Percentiles rank a stretch among this genome's conserved stretches.
phyloP scores from a whole-genome alignment of 2,797 vertebrate species.

The Carduelis carduelis region DNA sequence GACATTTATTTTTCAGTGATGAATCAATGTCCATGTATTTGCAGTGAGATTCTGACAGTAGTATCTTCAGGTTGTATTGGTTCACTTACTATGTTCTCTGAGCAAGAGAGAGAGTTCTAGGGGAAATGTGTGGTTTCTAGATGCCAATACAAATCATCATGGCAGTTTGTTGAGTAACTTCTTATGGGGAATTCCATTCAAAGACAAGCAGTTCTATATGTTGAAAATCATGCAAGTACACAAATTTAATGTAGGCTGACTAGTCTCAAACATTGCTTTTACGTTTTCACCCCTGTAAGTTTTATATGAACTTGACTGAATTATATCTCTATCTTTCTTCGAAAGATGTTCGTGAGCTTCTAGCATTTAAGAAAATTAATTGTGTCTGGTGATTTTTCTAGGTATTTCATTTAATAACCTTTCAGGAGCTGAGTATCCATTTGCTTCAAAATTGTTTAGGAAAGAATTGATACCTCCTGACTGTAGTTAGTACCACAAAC shows the following conservation, averaged over 20 bases:
- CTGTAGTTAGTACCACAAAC: not conserved
- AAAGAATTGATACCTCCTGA: not conserved
- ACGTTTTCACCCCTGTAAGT: not conserved
- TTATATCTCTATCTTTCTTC: not conserved
- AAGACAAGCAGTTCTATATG: not conserved
- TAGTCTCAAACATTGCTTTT: not conserved
- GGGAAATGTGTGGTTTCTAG: not conserved
- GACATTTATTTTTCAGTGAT: not conserved
- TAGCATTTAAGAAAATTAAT: not conserved
- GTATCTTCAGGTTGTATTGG: not conserved
- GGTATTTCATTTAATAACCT: not conserved
- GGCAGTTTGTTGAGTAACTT: not conserved
- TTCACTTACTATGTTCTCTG: not conserved
- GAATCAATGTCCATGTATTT: not conserved
- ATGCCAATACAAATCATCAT: not conserved
- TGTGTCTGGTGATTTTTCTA: not conserved
- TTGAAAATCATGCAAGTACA: not conserved
- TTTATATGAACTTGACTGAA: not conserved
- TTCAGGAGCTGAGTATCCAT: not conserved
- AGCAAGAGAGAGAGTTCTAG: not conserved
- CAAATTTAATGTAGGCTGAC: not conserved
- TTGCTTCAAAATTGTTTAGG: not conserved
- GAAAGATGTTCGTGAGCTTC: not conserved
- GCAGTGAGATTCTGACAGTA: not conserved
- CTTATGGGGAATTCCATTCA: not conserved